A percentile compares a stretch with the other conserved stretches of the same genome.
These are phyloP conservation scores for Gari tellinella DNA, from an alignment of 2,888 invertebrate genomes.

Conservation along the genomic window DNA sequence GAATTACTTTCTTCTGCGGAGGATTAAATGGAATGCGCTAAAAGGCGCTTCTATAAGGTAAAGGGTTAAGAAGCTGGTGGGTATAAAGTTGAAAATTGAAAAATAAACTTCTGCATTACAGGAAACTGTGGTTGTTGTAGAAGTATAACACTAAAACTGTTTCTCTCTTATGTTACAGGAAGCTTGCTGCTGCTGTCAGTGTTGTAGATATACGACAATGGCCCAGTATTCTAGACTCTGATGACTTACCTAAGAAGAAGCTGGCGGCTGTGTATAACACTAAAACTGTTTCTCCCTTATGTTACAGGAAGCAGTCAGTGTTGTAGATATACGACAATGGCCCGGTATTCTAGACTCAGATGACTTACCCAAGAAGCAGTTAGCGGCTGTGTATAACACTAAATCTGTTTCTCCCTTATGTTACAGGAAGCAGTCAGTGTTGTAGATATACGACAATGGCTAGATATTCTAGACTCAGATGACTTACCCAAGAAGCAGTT, in stretches of 20 bases:
- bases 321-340: conserved; percentile 98
- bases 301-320: conserved; percentile 91
- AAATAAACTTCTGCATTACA: too few species aligned
- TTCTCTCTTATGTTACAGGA: conserved; percentile 86
- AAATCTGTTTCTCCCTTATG: not conserved
- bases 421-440: conserved; percentile 92
- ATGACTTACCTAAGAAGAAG: conserved; percentile 98
- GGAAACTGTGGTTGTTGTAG: too few species aligned
- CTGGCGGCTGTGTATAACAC: conserved; percentile 92
- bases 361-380: conserved; percentile 98
- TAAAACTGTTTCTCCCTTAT: not conserved
- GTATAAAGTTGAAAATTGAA: too few species aligned
- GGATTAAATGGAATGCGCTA: too few species aligned
- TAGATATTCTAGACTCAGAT: conserved; percentile 97
- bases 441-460: conserved; percentile 99
- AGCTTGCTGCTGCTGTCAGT: conserved; percentile 95
- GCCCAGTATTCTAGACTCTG: conserved; percentile 98
- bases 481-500: conserved; percentile 98
- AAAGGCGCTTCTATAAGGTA: too few species aligned
- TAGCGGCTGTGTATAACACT: conserved; percentile 93
- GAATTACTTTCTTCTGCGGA: too few species aligned
- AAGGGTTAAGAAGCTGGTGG: too few species aligned
- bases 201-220: conserved; percentile 97
- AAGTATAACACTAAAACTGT: too few species aligned
- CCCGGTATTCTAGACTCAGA: conserved; percentile 98